Evolutionary conservation across 2,888 invertebrate species (phyloP).

Genomic region (Chromoteleia sp.): DNA sequence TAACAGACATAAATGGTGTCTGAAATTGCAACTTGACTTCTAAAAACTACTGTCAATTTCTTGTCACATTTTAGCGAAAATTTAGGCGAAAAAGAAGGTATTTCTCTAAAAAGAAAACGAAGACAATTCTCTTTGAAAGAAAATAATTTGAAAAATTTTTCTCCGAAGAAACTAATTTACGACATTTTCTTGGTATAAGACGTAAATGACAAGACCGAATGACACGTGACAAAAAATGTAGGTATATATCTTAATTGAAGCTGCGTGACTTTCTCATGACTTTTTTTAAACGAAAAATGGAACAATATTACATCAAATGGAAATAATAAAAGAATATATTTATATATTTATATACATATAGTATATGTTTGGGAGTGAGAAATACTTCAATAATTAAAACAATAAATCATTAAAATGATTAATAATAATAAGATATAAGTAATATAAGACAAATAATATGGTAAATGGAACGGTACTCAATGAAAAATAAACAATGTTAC

Average conservation of each 20-base stretch:
- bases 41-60: too few relatives aligned
- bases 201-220: not conserved
- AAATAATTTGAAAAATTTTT: not conserved
- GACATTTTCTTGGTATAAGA: not conserved
- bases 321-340: not conserved
- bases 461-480: too few relatives aligned
- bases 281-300: too few relatives aligned
- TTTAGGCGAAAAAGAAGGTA: not conserved
- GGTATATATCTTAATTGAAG: not conserved
- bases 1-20: not conserved
- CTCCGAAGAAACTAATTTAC: not conserved
- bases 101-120: not conserved
- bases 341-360: too few relatives aligned
- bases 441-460: too few relatives aligned
- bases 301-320: not conserved
- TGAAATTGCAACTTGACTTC: too few relatives aligned
- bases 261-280: not conserved
- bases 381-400: too few relatives aligned
- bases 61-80: not conserved
- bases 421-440: too few relatives aligned
- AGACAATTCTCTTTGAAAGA: not conserved
- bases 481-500: too few relatives aligned
- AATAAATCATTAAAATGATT: too few relatives aligned
- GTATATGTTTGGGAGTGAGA: too few relatives aligned
- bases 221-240: slow-evolving; percentile 6